phyloP scores from a whole-genome alignment of 1,140 invertebrate genomes.

The Nephila pilipes region DNA sequence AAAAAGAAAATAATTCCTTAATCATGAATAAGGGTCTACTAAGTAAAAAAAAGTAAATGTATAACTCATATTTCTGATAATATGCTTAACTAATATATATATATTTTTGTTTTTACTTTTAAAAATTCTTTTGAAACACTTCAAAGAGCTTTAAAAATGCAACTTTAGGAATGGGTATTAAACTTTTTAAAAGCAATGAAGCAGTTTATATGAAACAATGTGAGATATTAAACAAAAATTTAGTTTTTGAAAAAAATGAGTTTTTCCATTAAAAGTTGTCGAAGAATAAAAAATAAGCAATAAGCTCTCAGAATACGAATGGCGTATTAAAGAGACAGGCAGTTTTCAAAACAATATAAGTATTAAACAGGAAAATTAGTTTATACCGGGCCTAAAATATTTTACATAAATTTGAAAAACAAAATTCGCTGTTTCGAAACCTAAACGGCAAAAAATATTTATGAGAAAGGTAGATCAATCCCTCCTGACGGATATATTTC shows the following conservation, averaged over 20 bases:
- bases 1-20: too few species aligned
- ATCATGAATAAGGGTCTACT: too few species aligned
- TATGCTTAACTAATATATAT: too few species aligned
- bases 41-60: too few species aligned
- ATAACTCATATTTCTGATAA: too few species aligned
- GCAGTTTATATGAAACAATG: too few species aligned
- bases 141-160: neutral
- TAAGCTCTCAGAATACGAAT: neutral
- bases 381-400: neutral
- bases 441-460: neutral
- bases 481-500: conserved; percentile 1
- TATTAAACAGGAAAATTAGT: neutral
- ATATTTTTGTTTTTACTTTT: neutral
- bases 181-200: too few species aligned
- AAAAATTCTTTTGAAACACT: neutral
- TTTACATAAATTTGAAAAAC: conserved; percentile 25
- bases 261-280: neutral
- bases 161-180: too few species aligned
- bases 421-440: neutral
- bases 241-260: neutral
- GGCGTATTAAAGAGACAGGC: neutral
- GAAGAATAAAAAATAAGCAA: neutral
- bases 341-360: neutral
- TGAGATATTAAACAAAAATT: too few species aligned
- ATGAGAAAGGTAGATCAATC: neutral